Conservation (phyloP, 2,797 vertebrate species). For the Eremophila alpestris region DNA sequence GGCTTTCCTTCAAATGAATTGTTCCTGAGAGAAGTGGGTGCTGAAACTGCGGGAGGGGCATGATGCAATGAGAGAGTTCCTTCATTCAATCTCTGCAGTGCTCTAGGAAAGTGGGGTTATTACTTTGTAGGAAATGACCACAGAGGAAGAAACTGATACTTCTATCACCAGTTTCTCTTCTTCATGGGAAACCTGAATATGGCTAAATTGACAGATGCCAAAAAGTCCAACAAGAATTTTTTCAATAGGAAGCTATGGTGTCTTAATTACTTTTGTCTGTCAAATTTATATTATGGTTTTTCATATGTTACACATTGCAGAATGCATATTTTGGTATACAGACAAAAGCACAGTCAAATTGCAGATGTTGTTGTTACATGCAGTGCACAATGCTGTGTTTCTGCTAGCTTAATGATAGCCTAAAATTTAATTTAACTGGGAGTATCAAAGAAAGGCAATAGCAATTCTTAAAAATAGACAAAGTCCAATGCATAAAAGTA, state of each 20-base stretch:
- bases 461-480: background rate
- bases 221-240: background rate
- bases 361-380: background rate
- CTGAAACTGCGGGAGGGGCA: background rate
- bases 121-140: background rate
- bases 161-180: background rate
- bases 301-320: background rate
- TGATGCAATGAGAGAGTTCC: background rate
- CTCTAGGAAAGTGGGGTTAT: background rate
- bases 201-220: background rate
- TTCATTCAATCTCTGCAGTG: background rate
- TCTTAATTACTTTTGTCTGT: background rate
- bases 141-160: background rate
- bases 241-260: background rate
- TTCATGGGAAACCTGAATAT: background rate
- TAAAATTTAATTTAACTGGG: background rate
- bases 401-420: background rate
- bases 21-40: background rate
- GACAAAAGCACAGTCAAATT: background rate
- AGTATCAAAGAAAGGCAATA: background rate
- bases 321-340: background rate
- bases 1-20: background rate
- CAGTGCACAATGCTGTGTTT: background rate
- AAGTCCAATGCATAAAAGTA: background rate
- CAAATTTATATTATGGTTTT: background rate